Evolutionary conservation across 2,113 vertebrate genomes (phyloP).

Genomic region (Rhizomys pruinosus): DNA sequence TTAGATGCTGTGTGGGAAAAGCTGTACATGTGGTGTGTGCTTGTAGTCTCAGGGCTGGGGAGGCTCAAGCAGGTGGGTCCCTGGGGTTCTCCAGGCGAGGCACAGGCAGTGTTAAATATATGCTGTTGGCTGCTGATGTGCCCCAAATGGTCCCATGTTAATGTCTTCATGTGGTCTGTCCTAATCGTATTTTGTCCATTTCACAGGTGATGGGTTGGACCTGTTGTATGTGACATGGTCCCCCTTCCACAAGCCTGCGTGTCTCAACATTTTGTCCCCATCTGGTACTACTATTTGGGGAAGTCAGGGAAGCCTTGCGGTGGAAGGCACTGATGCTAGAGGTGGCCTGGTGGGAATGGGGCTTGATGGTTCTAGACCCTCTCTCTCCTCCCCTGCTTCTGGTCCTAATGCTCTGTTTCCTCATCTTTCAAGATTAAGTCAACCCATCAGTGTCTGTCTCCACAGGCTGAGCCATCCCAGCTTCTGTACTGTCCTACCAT

Average conservation of each 20-base stretch:
- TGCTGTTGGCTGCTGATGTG: rapidly evolving
- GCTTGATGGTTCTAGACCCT: no score
- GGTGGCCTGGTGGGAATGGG: no score
- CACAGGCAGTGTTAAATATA: background rate
- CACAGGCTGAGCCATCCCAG: background rate
- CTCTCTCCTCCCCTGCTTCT: no score
- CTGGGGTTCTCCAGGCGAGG: no score
- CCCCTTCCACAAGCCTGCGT: background rate
- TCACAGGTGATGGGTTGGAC: background rate
- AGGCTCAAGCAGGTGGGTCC: no score
- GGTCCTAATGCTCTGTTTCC: background rate
- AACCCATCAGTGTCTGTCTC: background rate
- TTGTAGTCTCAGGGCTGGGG: no score
- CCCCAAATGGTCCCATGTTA: background rate
- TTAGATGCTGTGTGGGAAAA: no score
- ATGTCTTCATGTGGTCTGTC: background rate
- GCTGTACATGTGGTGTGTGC: no score
- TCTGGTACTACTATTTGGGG: background rate
- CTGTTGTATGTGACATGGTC: background rate
- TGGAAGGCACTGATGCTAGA: background rate
- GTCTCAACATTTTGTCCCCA: background rate
- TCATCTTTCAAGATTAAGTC: background rate
- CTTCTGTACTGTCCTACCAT: background rate
- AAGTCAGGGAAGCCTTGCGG: no score
- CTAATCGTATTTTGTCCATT: background rate